Evolutionary conservation across 1,140 invertebrate genomes (phyloP).

Genomic region (Eciton burchellii): DNA sequence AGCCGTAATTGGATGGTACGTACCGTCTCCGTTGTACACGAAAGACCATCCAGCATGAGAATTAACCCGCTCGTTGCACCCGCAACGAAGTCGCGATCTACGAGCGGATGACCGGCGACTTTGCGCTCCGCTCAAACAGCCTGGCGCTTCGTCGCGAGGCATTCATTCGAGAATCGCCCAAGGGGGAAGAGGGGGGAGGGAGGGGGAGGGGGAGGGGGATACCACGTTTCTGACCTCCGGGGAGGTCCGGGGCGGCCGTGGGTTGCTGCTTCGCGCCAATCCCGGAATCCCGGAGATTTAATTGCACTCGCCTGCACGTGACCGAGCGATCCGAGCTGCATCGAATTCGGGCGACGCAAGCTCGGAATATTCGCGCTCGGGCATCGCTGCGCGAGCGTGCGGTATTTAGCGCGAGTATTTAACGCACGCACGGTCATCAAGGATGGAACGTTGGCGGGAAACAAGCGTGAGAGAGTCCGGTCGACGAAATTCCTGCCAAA

Average conservation of each 20-base stretch:
- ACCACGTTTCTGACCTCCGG: background rate
- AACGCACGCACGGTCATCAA: slow-evolving; percentile 3
- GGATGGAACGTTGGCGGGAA: slow-evolving; percentile 6
- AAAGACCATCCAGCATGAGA: slow-evolving; percentile 40
- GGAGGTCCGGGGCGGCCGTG: too few species aligned
- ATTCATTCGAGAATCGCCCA: background rate
- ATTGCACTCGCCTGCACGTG: too few species aligned
- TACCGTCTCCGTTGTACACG: slow-evolving; percentile 40
- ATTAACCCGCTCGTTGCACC: slow-evolving; percentile 61
- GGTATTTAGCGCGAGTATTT: slow-evolving; percentile 37
- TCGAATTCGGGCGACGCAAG: too few species aligned
- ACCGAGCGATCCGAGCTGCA: too few species aligned
- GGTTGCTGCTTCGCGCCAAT: too few species aligned
- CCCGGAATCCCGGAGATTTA: too few species aligned
- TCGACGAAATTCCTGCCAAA: slow-evolving; percentile 32
- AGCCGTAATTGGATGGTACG: slow-evolving; percentile 64
- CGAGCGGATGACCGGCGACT: background rate
- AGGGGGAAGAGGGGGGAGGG: too few species aligned
- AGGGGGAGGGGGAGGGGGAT: too few species aligned
- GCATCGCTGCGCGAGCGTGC: too few species aligned
- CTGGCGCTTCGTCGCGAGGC: background rate
- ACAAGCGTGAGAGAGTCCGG: slow-evolving; percentile 39
- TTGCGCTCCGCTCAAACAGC: background rate
- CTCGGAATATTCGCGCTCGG: too few species aligned
- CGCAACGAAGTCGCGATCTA: slow-evolving; percentile 36